Conservation (phyloP, 2,113 vertebrate species). For the Burhinus oedicnemus region DNA sequence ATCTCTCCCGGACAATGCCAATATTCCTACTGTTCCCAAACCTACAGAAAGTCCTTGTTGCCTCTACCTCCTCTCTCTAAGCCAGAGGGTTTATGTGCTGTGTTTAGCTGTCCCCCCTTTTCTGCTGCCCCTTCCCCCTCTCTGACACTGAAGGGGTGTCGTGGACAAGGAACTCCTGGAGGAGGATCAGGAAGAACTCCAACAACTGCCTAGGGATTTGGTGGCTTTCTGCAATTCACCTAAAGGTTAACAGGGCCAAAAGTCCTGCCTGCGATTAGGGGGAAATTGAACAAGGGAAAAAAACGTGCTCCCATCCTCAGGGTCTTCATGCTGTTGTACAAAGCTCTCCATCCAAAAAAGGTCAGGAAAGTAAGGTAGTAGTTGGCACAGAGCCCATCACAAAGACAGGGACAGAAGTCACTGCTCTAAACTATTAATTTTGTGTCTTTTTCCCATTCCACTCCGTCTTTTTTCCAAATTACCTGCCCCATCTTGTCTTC, state of each 20-base stretch:
- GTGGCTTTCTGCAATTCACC: background rate
- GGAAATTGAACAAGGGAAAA: background rate
- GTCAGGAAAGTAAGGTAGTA: background rate
- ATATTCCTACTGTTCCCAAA: background rate
- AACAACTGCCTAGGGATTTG: background rate
- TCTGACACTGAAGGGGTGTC: background rate
- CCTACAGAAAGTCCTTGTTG: background rate
- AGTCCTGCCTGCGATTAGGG: background rate
- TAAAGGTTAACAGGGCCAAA: background rate
- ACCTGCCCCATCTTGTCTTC: background rate
- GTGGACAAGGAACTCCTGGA: background rate
- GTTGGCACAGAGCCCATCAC: background rate
- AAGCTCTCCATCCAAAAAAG: background rate
- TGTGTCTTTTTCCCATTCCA: background rate
- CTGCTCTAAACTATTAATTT: background rate
- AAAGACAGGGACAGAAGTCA: background rate
- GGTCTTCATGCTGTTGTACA: background rate
- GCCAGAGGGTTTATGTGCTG: accelerated
- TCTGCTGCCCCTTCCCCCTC: background rate
- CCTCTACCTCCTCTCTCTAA: background rate
- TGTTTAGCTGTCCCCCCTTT: background rate
- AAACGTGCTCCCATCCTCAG: background rate
- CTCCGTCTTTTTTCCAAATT: background rate
- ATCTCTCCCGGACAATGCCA: background rate
- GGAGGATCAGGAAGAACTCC: background rate